Conservation (phyloP, 2,113 vertebrate genomes). For the Malurus elegans region DNA sequence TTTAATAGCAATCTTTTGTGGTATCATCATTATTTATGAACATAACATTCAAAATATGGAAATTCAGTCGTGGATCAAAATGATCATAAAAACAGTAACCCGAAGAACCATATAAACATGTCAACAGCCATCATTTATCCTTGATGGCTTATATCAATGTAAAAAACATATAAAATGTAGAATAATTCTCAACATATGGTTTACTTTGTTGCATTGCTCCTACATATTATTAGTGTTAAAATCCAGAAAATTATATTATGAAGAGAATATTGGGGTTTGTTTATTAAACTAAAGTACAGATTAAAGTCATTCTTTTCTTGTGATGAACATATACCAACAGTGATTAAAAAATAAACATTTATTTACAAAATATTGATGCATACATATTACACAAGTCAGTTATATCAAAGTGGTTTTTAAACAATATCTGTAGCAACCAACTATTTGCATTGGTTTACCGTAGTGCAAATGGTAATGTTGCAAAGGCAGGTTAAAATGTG, state of each 20-base stretch:
- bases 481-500: constrained; percentile 76
- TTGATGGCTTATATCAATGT: constrained; percentile 65
- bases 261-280: constrained; percentile 76
- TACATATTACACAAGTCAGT: constrained; percentile 93
- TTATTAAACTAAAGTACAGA: constrained; percentile 80
- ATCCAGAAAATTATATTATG: constrained; percentile 84
- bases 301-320: constrained; percentile 74
- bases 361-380: constrained; percentile 90
- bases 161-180: constrained; percentile 74
- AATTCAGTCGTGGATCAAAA: constrained; percentile 60
- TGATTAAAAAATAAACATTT: constrained; percentile 89
- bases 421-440: constrained; percentile 90
- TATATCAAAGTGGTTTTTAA: constrained; percentile 88
- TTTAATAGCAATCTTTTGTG: constrained; percentile 59
- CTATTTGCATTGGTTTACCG: constrained; percentile 85
- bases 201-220: constrained; percentile 55
- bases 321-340: constrained; percentile 84
- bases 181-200: constrained; percentile 48
- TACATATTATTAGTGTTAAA: constrained; percentile 65
- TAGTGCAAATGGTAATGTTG: constrained; percentile 89
- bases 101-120: constrained; percentile 66
- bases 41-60: constrained; percentile 55
- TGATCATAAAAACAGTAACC: constrained; percentile 60
- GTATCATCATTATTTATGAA: constrained; percentile 43
- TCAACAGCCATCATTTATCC: constrained; percentile 63